Base-by-base conservation (phyloP, 1,140 invertebrate genomes). In the Pseudomyrmex concolor region DNA sequence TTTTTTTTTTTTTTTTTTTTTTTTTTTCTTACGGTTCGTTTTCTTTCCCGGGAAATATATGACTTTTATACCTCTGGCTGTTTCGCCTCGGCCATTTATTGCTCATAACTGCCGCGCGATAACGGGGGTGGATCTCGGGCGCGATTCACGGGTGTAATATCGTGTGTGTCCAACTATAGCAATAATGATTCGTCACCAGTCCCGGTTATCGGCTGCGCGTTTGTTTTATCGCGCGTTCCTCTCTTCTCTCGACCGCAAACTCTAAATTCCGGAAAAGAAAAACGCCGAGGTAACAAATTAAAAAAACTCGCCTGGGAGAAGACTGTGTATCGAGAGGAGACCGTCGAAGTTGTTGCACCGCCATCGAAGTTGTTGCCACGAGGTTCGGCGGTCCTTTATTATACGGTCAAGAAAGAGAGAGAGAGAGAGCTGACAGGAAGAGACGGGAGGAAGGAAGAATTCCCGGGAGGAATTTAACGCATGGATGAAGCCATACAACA, bases 381-480 rank as follows among this genome's bases (percentile, higher is more conserved):
- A 78, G 55, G 12, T 45, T 80, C 80, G 71, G n/a, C 71, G 60
- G 71, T 59, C 34, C 34, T 34, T 34, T 34, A 34, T 34, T 34
- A 60, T n/a, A 43, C 43, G 60, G 70, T 9, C 34, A 43, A 15
- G 13, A 43, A 2, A 10, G 60, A 19, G 51, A 48, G 25, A 34
- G 62, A 81, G 68, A 22, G 63, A n/a, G 13, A 12, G 57, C 2
- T 60, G 57, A 19, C 13, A 51, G 50, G 13, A 12, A 2, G 62
- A 59, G 19, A 48, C 19, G 85, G 85, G 72, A 74, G 82, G 82
- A 63, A 73, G 84, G 89, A 87, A 89, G 90, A 92, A 93, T 92
- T 86, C 91, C 91, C 91, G 78, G 81, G 90, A 92, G 92, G 92
- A 93, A 93, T 93, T 93, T 93, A 92, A 93, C 91, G 92, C 91